Percentiles rank a stretch among this genome's conserved stretches.
Evolutionary conservation across 2,888 invertebrate genomes (phyloP).

Genomic region (Villa cingulata): DNA sequence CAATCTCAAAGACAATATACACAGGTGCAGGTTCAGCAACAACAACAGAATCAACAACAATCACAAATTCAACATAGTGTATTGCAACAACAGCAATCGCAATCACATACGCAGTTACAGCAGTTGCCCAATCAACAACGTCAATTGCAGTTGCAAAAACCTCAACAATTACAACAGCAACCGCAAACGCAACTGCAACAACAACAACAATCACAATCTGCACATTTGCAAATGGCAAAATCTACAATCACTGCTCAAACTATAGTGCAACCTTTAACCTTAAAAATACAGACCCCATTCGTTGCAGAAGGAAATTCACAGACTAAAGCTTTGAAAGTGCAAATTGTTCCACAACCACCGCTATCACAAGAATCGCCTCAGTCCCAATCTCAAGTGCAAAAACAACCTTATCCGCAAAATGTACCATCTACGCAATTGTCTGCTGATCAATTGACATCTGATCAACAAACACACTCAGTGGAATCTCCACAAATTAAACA

Average conservation of each 20-base stretch:
- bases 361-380: conserved; percentile 2
- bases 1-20: background rate
- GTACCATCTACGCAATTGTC: background rate
- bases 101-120: background rate
- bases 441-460: background rate
- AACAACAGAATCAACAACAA: background rate
- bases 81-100: background rate
- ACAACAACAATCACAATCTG: background rate
- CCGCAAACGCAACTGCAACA: background rate
- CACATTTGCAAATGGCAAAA: background rate
- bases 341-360: conserved; percentile 5
- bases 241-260: background rate
- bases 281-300: background rate
- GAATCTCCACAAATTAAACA: background rate
- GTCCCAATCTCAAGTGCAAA: background rate
- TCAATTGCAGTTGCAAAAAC: background rate
- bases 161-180: background rate
- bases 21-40: conserved; percentile 1
- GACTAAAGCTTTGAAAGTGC: background rate
- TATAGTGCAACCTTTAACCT: background rate
- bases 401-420: background rate
- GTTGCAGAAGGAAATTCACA: background rate
- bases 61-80: background rate
- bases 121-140: too few relatives aligned
- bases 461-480: background rate